Conservation (phyloP, 2,888 invertebrate genomes). For the Tolmerus cingulatus region DNA sequence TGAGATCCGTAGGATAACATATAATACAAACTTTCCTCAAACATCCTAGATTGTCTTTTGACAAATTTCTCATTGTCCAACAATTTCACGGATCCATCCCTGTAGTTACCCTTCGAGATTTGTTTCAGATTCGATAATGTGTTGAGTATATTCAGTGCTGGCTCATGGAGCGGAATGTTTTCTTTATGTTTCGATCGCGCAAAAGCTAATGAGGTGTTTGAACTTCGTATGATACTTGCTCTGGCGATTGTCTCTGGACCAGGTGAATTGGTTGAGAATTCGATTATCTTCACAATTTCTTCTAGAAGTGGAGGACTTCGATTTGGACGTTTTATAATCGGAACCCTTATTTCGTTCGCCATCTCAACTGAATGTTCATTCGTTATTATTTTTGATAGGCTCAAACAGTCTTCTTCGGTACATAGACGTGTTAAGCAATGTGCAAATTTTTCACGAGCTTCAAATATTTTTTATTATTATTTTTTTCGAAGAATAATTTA, state of each 20-base stretch:
- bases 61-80: constrained; percentile 53
- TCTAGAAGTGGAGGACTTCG: constrained; percentile 74
- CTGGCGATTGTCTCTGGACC: constrained; percentile 59
- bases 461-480: not conserved
- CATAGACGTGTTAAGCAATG: constrained; percentile 59
- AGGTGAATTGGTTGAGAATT: constrained; percentile 62
- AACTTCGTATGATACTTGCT: constrained; percentile 59
- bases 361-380: constrained; percentile 17
- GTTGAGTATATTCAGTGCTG: constrained; percentile 70
- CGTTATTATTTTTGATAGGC: constrained; percentile 53
- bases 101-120: constrained; percentile 67
- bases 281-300: constrained; percentile 75
- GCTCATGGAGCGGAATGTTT: constrained; percentile 66
- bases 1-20: constrained; percentile 81
- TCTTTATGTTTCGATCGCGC: constrained; percentile 61
- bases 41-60: constrained; percentile 65
- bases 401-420: constrained; percentile 54
- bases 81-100: constrained; percentile 44
- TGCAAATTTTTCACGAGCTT: constrained; percentile 60
- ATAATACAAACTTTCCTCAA: constrained; percentile 84
- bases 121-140: constrained; percentile 68
- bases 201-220: constrained; percentile 58
- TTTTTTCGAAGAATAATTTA: not conserved
- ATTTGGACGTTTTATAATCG: constrained; percentile 63
- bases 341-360: constrained; percentile 49